A percentile compares a stretch with the other conserved stretches of the same genome.
phyloP scores from a whole-genome alignment of 2,113 vertebrate genomes.

The Alligator sinensis region DNA sequence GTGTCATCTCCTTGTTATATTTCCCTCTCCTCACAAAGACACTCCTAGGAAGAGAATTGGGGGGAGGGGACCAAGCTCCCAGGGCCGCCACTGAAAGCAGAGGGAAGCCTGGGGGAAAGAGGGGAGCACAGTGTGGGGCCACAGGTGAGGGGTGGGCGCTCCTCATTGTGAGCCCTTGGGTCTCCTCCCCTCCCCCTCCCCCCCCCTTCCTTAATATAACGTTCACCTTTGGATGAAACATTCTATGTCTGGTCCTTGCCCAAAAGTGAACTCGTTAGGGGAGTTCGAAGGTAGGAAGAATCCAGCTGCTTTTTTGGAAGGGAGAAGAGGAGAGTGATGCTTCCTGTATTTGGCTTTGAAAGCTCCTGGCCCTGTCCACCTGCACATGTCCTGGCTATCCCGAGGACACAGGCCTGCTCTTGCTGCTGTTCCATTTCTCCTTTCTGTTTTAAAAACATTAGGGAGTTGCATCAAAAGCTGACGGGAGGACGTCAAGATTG shows the following conservation, averaged over 20 bases:
- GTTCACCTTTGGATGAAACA: not conserved
- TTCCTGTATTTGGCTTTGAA: not conserved
- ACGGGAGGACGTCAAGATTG: not conserved
- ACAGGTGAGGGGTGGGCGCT: not conserved
- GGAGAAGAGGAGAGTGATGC: not conserved
- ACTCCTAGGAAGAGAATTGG: not conserved
- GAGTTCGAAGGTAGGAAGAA: not conserved
- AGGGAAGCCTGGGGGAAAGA: not conserved
- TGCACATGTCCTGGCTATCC: not conserved
- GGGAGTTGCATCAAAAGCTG: not conserved
- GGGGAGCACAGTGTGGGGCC: too few species aligned
- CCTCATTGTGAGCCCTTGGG: too few species aligned
- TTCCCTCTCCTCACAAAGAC: not conserved
- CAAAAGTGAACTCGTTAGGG: not conserved
- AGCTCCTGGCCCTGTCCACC: not conserved
- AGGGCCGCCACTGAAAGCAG: not conserved
- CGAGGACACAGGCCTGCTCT: not conserved
- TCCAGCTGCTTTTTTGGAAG: not conserved
- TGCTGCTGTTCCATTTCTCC: not conserved
- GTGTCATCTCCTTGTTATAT: not conserved
- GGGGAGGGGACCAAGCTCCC: too few species aligned
- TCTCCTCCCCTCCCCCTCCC: not conserved
- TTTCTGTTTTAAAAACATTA: not conserved
- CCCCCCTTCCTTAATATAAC: not conserved
- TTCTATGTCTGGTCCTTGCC: not conserved